These are phyloP conservation scores for Muscina levida DNA, from an alignment of 2,888 invertebrate species.

Conservation along the genomic window DNA sequence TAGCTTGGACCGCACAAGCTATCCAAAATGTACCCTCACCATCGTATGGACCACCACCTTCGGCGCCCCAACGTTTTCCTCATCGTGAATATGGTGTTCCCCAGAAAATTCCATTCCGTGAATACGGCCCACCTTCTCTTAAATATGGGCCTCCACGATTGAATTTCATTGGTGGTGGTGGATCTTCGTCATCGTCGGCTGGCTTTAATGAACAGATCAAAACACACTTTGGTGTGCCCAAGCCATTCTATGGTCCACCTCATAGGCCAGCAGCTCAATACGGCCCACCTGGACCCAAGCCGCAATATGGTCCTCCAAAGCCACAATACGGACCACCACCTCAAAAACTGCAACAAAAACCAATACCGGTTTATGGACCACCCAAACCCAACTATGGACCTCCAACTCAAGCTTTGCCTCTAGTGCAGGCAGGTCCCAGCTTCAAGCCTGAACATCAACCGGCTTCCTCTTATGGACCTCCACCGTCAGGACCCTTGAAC, in stretches of 20 bases:
- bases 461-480: conserved; percentile 75
- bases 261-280: conserved; percentile 72
- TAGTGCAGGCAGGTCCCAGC: conserved; percentile 74
- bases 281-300: conserved; percentile 72
- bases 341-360: conserved; percentile 70
- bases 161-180: conserved; percentile 76
- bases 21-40: conserved; percentile 78
- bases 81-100: conserved; percentile 80
- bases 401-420: conserved; percentile 76
- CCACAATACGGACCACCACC: conserved; percentile 77
- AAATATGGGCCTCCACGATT: conserved; percentile 81
- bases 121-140: conserved; percentile 77
- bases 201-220: conserved; percentile 78
- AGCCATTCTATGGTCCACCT: conserved; percentile 80
- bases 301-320: conserved; percentile 70
- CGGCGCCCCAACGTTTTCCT: conserved; percentile 79
- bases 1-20: conserved; percentile 68
- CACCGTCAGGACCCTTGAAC: conserved; percentile 74
- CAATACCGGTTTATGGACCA: conserved; percentile 78
- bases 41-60: conserved; percentile 75
- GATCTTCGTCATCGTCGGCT: conserved; percentile 56
- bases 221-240: conserved; percentile 77
- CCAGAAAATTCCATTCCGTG: conserved; percentile 76
- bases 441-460: conserved; percentile 73
- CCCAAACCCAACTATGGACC: conserved; percentile 68